Evolutionary conservation across 1,140 invertebrate genomes (phyloP), one percentile per base, ranked within the genome.

Genomic region (Drosophila baimaii): DNA sequence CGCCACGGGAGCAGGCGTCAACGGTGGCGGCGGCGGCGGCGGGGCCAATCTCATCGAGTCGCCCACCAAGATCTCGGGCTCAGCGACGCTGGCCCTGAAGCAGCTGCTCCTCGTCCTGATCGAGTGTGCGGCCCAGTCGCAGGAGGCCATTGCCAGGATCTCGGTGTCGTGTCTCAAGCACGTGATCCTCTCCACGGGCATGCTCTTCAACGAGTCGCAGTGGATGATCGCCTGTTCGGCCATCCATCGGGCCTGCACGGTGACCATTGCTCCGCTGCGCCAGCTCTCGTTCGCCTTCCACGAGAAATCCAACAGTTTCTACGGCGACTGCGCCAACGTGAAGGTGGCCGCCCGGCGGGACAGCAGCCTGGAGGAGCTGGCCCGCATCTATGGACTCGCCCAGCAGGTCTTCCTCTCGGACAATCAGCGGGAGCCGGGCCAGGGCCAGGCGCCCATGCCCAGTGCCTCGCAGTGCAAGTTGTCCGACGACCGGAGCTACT

Each of bases 151-250:
- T 51, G 97, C 97, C 6, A 93, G 97, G 70, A 93, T 98, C 3
- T 97, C 97, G n/a, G 98, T 97, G 81, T 97, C 97, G 33, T 98
- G 98, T 91, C 95, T 98, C 47, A 95, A 97, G 79, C 97, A 98
- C 91, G 94, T 98, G 8, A 94, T 98, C 58, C 93, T 98, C 64
- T 96, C 95, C 76, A 96, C 95, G 43, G 96, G 97, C n/a, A 95
- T 95, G 71, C 93, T 95, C 12, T 93, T 98, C 47, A 96, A 96
- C 4, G 93, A 95, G 19, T 94, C 95, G 23, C 96, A 98, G 93
- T 98, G 97, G 97, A 95, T 96, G 91, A 95, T 98, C 12, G 94
- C 96, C 47, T 96, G 95, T 49, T 94, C 95, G 17, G 95, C 95
- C 35, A 94, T 98, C 47, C 95, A 97, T 83, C 94, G 95, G 76